Base-by-base conservation (phyloP, 2,113 vertebrate genomes). In the Isurus oxyrinchus region DNA sequence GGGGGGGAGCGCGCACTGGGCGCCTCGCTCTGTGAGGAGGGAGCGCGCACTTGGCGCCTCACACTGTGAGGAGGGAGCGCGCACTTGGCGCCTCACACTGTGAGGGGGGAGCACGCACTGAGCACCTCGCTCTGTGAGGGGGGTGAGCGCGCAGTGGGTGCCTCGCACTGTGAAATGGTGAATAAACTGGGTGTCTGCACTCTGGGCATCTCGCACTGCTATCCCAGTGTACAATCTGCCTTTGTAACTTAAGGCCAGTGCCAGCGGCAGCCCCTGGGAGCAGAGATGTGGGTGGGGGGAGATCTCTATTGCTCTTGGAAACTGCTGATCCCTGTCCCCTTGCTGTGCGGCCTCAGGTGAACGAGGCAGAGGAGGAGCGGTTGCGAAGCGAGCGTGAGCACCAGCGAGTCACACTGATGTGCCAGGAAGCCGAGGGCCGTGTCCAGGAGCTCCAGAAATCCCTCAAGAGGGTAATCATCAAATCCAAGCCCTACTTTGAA, bases 401-500 rank as follows among this genome's bases (percentile, higher is more conserved):
- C 97, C 99, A 99, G 97, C 98, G 99, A 0, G 99, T 99, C 96
- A 99, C 99, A 0, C 98, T 98, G 94, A 98, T 98, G 96, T 99
- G 99, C 90, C 99, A 99, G 97, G 98, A 99, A 96, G 99, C 99
- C 0, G 99, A 99, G 97, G 98, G 98, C 8, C 98, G 98, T 0
- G 99, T 99, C 8, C 99, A 99, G 96, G 98, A 98, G 44, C 97
- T 99, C 44, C 99, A 99, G 97, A 99, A 99, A 96, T 98, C 98
- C 35, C 98, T 99, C 63, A 99, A 98, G 96, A 97, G 98, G 5
- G 98, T 98, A 97, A 99, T 99, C 57, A 96, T 99, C 67, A 99
- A 99, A 97, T 99, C 99, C 97, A 99, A 98, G 53, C 99, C 99
- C 4, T 99, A 99, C 97, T 99, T 99, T 13, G 98, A 99, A 97